Conservation (phyloP, 2,888 invertebrate species). For the Drosophila histrio region DNA sequence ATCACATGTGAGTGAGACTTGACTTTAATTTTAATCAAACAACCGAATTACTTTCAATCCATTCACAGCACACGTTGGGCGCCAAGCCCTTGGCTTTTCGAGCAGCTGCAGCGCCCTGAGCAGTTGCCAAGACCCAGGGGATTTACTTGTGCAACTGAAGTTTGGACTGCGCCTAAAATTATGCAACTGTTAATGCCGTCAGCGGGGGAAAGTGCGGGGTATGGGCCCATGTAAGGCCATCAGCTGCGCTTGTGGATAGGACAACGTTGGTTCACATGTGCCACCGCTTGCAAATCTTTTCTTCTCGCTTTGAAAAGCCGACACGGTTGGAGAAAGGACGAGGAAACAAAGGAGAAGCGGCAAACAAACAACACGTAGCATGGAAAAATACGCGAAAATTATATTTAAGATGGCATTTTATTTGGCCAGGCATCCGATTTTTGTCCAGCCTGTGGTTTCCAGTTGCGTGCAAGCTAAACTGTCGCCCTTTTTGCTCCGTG, state of each 20-base stretch:
- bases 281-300: slow-evolving; percentile 71
- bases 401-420: slow-evolving; percentile 80
- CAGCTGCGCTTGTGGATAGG: slow-evolving; percentile 16
- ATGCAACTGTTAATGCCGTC: slow-evolving; percentile 55
- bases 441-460: slow-evolving; percentile 39
- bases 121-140: background rate
- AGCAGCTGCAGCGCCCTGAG: slow-evolving; percentile 12
- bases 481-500: background rate
- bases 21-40: background rate
- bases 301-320: slow-evolving; percentile 31
- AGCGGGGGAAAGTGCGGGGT: background rate
- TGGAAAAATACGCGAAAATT: slow-evolving; percentile 75
- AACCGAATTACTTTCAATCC: background rate
- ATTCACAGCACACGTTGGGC: background rate
- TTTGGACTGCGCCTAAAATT: slow-evolving; percentile 54
- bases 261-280: slow-evolving; percentile 54
- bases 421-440: slow-evolving; percentile 52
- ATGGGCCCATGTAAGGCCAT: background rate
- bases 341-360: slow-evolving; percentile 16
- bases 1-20: background rate
- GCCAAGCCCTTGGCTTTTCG: background rate
- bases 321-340: background rate
- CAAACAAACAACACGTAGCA: slow-evolving; percentile 55
- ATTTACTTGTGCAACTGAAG: background rate
- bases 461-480: slow-evolving; percentile 20